phyloP scores from a whole-genome alignment of 2,888 invertebrate species.

The Abrostola tripartita region DNA sequence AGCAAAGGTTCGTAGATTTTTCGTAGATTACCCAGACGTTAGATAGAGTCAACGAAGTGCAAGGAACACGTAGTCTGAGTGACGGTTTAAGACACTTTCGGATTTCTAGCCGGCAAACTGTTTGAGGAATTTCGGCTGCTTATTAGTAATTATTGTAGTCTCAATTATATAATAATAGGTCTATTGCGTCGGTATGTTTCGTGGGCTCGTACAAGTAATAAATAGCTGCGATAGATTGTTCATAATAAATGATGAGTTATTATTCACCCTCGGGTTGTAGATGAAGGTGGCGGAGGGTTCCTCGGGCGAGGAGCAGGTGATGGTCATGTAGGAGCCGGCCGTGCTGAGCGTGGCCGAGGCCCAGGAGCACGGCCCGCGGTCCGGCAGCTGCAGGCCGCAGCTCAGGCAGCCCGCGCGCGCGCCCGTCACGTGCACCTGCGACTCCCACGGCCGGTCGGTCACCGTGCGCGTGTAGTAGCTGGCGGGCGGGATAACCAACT shows the following conservation, averaged over 20 bases:
- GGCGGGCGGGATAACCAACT: conserved; percentile 18
- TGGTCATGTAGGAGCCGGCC: conserved; percentile 89
- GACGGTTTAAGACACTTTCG: too few species aligned
- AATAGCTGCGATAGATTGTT: too few species aligned
- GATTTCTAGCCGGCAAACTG: not conserved
- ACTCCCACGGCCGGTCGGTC: conserved; percentile 89
- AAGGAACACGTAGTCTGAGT: too few species aligned
- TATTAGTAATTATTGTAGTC: too few species aligned
- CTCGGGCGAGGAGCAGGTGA: conserved; percentile 92
- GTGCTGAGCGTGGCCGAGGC: conserved; percentile 90
- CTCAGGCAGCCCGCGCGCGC: conserved; percentile 89
- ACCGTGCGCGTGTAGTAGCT: conserved; percentile 93
- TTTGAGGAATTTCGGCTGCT: too few species aligned
- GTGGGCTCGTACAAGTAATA: too few species aligned
- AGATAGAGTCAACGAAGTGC: too few species aligned
- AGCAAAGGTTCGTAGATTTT: too few species aligned
- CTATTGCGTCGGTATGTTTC: too few species aligned
- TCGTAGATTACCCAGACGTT: too few species aligned
- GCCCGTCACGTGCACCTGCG: conserved; percentile 91
- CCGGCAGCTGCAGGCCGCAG: conserved; percentile 89
- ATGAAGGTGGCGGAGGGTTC: conserved; percentile 89
- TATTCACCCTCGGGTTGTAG: conserved; percentile 80
- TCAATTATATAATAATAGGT: too few species aligned
- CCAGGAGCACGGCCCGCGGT: conserved; percentile 89
- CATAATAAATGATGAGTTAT: too few species aligned